Conservation (phyloP, 2,113 vertebrate species). For the Carollia perspicillata region DNA sequence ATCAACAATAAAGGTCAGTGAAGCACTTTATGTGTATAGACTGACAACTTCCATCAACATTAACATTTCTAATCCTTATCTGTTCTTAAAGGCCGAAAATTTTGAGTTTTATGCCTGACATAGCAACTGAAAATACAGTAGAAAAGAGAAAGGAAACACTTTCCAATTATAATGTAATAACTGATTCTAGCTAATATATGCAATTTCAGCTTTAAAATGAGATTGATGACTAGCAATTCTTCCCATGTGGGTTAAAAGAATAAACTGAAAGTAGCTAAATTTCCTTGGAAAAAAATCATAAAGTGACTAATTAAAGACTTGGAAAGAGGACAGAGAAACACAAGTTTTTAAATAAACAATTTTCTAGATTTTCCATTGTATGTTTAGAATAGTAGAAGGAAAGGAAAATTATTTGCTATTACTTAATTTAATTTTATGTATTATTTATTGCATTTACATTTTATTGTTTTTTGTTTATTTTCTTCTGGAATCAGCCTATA, state of each 20-base stretch:
- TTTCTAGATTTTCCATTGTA: neutral
- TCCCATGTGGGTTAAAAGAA: neutral
- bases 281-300: neutral
- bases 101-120: conserved; percentile 46
- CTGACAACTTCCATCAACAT: conserved; percentile 68
- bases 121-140: conserved; percentile 49
- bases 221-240: neutral
- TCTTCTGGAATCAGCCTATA: neutral
- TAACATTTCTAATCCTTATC: conserved; percentile 62
- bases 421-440: neutral
- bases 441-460: neutral
- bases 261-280: neutral
- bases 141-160: conserved; percentile 49
- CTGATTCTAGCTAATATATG: neutral
- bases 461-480: neutral
- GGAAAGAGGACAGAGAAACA: neutral
- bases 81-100: conserved; percentile 66
- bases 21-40: conserved; percentile 67
- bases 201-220: neutral
- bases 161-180: neutral
- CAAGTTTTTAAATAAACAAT: neutral
- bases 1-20: conserved; percentile 78
- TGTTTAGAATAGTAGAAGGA: neutral
- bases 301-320: neutral
- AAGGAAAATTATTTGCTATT: neutral